Percentiles rank a stretch among this genome's conserved stretches.
These are phyloP conservation scores for Drosophila ohnishii DNA, from an alignment of 1,140 invertebrate species.

Conservation along the genomic window DNA sequence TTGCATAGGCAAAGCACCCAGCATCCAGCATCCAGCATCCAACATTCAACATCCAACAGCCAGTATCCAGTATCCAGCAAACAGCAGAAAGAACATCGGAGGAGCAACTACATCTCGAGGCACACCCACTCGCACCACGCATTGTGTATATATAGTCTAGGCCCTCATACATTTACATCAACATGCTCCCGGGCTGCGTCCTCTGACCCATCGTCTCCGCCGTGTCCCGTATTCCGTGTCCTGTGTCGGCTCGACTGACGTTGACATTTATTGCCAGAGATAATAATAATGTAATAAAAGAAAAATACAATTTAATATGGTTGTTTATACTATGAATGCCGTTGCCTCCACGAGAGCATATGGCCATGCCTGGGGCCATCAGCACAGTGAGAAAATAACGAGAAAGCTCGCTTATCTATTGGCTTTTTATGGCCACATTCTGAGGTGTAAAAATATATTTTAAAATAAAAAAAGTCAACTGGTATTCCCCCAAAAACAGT, in stretches of 20 bases:
- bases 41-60: constrained; percentile 23
- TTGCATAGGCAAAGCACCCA: constrained; percentile 44
- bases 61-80: constrained; percentile 31
- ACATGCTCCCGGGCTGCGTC: constrained; percentile 36
- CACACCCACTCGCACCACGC: constrained; percentile 30
- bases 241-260: constrained; percentile 75
- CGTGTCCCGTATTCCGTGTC: constrained; percentile 50
- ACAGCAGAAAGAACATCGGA: constrained; percentile 34
- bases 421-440: not conserved
- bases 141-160: constrained; percentile 41
- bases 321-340: constrained; percentile 73
- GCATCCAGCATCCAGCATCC: constrained; percentile 30
- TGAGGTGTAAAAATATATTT: not conserved
- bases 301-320: constrained; percentile 82
- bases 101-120: constrained; percentile 23
- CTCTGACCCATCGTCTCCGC: constrained; percentile 31
- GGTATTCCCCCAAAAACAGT: not conserved
- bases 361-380: constrained; percentile 29
- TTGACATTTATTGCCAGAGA: constrained; percentile 82
- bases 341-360: constrained; percentile 32
- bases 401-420: not conserved
- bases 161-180: constrained; percentile 45
- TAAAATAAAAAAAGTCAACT: no score
- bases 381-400: constrained; percentile 29
- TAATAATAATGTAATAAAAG: constrained; percentile 82